Percentiles rank a stretch among this genome's conserved stretches.
phyloP scores from a whole-genome alignment of 2,888 invertebrate species.

The Itoplectis maculator region DNA sequence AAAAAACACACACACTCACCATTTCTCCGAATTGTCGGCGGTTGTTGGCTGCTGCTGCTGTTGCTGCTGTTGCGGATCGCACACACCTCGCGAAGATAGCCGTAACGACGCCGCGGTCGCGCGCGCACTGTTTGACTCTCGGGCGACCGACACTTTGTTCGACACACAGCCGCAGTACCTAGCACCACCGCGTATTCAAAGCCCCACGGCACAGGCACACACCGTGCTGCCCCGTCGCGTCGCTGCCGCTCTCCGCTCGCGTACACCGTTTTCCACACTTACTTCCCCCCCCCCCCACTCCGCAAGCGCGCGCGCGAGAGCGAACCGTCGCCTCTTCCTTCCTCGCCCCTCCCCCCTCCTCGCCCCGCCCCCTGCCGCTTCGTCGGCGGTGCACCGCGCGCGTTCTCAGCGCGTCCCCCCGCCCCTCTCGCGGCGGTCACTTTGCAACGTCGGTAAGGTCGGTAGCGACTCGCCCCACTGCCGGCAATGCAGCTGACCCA shows the following conservation, averaged over 20 bases:
- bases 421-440: too few species aligned
- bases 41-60: too few species aligned
- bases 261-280: conserved; percentile 70
- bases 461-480: too few species aligned
- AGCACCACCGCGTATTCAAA: conserved; percentile 65
- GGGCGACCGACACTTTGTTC: conserved; percentile 37
- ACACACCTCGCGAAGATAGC: background rate
- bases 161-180: conserved; percentile 5
- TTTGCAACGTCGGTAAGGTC: too few species aligned
- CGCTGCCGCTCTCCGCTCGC: conserved; percentile 61
- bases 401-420: too few species aligned
- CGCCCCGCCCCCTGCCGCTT: too few species aligned
- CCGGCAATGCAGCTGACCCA: too few species aligned
- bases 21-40: conserved; percentile 71
- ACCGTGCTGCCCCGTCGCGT: too few species aligned
- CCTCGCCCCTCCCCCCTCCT: background rate
- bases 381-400: too few species aligned
- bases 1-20: too few species aligned
- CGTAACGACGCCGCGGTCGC: background rate
- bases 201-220: conserved; percentile 49
- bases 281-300: conserved; percentile 48
- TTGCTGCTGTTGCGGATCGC: conserved; percentile 8
- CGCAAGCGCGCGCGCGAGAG: background rate
- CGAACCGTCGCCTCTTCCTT: too few species aligned
- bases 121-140: background rate